Evolutionary conservation across 2,113 vertebrate genomes (phyloP).

Genomic region (Notechis scutatus): DNA sequence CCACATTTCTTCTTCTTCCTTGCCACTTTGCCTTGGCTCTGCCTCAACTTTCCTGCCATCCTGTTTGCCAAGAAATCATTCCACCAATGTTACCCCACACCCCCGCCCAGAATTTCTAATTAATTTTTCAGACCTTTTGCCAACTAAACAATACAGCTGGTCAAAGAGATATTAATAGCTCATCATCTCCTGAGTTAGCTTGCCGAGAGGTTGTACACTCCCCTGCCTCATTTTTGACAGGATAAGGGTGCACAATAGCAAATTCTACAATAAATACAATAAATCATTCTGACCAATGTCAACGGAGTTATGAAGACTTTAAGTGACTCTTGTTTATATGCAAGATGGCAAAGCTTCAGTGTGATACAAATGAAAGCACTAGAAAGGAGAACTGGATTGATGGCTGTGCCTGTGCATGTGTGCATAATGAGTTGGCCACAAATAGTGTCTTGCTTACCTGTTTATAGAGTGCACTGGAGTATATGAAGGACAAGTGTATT

Average conservation of each 20-base stretch:
- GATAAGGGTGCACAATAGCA: constrained; percentile 18
- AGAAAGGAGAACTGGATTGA: background rate
- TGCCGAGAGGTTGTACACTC: constrained; percentile 10
- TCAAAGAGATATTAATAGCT: constrained; percentile 40
- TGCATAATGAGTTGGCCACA: background rate
- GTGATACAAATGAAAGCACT: background rate
- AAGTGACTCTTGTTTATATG: constrained; percentile 2
- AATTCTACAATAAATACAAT: background rate
- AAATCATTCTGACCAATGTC: constrained; percentile 44
- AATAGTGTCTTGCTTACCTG: background rate
- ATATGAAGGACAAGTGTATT: background rate
- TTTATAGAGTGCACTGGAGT: background rate
- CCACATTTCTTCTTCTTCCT: background rate
- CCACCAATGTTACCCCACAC: constrained; percentile 9
- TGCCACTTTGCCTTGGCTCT: constrained; percentile 6
- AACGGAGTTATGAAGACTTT: constrained; percentile 40
- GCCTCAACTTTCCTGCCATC: constrained; percentile 24
- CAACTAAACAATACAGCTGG: constrained; percentile 21
- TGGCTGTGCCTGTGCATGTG: background rate
- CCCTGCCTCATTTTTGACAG: background rate
- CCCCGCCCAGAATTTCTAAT: constrained; percentile 30
- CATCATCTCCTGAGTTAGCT: constrained; percentile 35
- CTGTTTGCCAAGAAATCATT: constrained; percentile 1
- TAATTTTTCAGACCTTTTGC: constrained; percentile 28
- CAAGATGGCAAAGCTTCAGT: constrained; percentile 18